These are phyloP conservation scores for Premnoplex brunnescens DNA, from an alignment of 2,797 vertebrate species.

Conservation along the genomic window DNA sequence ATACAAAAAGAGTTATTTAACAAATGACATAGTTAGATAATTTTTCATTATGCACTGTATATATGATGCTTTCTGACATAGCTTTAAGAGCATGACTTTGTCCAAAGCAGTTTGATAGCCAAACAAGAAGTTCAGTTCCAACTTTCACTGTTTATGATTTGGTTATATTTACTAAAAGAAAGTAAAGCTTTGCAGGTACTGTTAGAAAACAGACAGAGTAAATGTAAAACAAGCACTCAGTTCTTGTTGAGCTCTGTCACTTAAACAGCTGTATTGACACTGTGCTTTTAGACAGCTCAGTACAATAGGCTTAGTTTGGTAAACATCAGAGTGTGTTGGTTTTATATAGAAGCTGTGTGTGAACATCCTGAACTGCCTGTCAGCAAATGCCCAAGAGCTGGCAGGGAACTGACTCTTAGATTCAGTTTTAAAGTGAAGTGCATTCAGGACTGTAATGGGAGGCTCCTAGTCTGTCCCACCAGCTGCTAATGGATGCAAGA, in stretches of 20 bases:
- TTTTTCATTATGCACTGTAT: not conserved
- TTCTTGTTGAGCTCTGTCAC: slow-evolving; percentile 56
- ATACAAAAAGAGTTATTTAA: not conserved
- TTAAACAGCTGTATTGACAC: slow-evolving; percentile 79
- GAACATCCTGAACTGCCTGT: slow-evolving; percentile 11
- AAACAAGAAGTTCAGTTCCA: not conserved
- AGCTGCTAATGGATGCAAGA: not conserved
- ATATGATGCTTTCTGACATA: not conserved
- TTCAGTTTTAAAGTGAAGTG: not conserved
- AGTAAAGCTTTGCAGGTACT: slow-evolving; percentile 36
- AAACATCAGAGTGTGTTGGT: slow-evolving; percentile 64
- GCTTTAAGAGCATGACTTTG: not conserved
- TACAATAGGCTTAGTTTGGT: slow-evolving; percentile 66
- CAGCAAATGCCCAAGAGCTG: not conserved
- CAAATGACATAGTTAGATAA: not conserved
- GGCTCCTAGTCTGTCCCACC: not conserved
- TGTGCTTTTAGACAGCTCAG: slow-evolving; percentile 55
- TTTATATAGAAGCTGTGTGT: slow-evolving; percentile 52
- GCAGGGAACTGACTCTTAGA: not conserved
- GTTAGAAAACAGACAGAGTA: slow-evolving; percentile 49
- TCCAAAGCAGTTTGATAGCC: not conserved
- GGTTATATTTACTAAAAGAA: slow-evolving; percentile 16
- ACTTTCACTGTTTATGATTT: slow-evolving; percentile 4
- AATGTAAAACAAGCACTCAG: slow-evolving; percentile 57
- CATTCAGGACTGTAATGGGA: not conserved